These are phyloP conservation scores for Netelia virgata DNA, from an alignment of 2,888 invertebrate genomes.

Conservation along the genomic window DNA sequence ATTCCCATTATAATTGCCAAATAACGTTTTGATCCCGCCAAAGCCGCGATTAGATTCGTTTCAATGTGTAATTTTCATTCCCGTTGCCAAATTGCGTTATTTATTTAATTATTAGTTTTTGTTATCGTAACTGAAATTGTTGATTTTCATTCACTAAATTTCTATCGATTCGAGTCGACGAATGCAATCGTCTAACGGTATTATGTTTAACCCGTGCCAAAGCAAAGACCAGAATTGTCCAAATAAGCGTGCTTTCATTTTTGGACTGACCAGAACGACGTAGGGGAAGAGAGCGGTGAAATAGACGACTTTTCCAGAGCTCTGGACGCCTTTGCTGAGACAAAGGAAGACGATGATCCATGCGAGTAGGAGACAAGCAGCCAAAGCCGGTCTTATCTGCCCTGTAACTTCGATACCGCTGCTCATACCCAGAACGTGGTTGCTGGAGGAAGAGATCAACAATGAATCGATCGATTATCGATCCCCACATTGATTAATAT, in stretches of 20 bases:
- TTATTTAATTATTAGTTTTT: too few relatives aligned
- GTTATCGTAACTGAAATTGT: too few relatives aligned
- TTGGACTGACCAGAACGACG: constrained; percentile 89
- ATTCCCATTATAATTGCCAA: too few relatives aligned
- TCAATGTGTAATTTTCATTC: too few relatives aligned
- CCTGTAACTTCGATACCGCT: constrained; percentile 91
- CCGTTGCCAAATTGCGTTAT: too few relatives aligned
- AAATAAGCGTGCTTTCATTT: background rate
- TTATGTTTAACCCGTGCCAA: too few relatives aligned
- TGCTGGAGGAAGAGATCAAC: constrained; percentile 77
- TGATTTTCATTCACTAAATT: too few relatives aligned
- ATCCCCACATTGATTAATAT: too few relatives aligned
- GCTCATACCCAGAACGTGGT: constrained; percentile 89
- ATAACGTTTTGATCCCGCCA: too few relatives aligned
- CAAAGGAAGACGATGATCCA: constrained; percentile 93
- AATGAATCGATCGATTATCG: background rate
- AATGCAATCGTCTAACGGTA: too few relatives aligned
- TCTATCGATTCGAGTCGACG: too few relatives aligned
- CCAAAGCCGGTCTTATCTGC: constrained; percentile 89
- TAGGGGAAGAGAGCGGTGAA: constrained; percentile 92
- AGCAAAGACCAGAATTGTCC: background rate
- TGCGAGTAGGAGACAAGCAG: constrained; percentile 90
- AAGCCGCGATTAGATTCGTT: too few relatives aligned
- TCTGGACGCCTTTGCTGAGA: constrained; percentile 92
- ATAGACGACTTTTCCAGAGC: constrained; percentile 93